Evolutionary conservation across 2,113 vertebrate species (phyloP).

Genomic region (Nipponia nippon): DNA sequence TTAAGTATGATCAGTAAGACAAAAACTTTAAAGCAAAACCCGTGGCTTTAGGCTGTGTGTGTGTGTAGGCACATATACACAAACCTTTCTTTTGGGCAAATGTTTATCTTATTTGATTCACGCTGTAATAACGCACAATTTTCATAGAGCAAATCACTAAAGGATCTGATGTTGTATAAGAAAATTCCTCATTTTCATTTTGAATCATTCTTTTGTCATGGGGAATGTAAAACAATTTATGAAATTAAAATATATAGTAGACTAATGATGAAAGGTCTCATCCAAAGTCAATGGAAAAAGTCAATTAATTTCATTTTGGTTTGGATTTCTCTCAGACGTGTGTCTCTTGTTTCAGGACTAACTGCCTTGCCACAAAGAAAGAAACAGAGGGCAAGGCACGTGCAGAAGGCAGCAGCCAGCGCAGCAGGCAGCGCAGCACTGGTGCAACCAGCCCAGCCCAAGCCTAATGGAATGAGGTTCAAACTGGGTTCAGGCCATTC

Average conservation of each 20-base stretch:
- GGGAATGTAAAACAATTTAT: constrained; percentile 16
- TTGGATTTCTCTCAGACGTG: not conserved
- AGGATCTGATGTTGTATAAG: not conserved
- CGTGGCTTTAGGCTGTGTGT: not conserved
- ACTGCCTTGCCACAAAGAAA: not conserved
- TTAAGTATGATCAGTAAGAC: not conserved
- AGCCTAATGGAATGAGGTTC: not conserved
- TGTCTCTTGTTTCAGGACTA: not conserved
- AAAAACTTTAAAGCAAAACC: not conserved
- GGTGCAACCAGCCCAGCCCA: not conserved
- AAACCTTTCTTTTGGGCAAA: not conserved
- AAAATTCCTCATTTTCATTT: not conserved
- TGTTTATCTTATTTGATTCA: not conserved
- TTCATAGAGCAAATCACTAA: not conserved
- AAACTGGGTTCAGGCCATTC: not conserved
- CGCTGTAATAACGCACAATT: not conserved
- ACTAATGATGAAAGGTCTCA: not conserved
- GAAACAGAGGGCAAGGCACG: not conserved
- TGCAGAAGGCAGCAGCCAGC: not conserved
- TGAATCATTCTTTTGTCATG: not conserved
- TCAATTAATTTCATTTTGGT: not conserved
- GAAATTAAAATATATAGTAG: not conserved
- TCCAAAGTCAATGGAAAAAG: not conserved
- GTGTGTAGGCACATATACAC: not conserved
- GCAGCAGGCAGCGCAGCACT: not conserved